Conservation (phyloP, 2,113 vertebrate species). For the Machaerirhynchus nigripectus region DNA sequence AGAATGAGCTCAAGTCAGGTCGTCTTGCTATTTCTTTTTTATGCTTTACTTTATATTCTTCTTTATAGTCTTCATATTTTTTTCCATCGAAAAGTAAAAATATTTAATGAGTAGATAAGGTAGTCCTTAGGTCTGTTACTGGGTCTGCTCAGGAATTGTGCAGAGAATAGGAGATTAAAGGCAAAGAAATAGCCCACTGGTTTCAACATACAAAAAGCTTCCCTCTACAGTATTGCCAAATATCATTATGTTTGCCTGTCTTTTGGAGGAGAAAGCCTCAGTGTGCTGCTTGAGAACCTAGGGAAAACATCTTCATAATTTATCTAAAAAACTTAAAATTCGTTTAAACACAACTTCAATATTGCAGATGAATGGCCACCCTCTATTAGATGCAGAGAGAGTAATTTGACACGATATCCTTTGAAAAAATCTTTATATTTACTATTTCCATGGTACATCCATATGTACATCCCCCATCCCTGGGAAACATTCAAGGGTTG, state of each 20-base stretch:
- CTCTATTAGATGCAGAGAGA: background rate
- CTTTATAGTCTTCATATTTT: background rate
- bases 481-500: background rate
- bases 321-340: background rate
- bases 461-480: background rate
- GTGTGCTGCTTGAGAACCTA: background rate
- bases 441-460: background rate
- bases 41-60: background rate
- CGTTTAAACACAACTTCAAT: background rate
- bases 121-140: background rate
- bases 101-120: background rate
- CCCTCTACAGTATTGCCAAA: background rate
- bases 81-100: background rate
- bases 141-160: background rate
- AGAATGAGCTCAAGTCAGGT: background rate
- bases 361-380: background rate
- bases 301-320: background rate
- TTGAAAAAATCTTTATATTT: background rate
- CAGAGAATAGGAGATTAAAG: background rate
- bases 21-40: fast-evolving
- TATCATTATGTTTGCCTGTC: background rate
- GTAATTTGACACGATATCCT: background rate
- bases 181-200: background rate
- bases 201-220: background rate
- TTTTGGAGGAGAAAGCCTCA: background rate